Conservation (phyloP, 2,888 invertebrate species). For the Pelosia muscerda region DNA sequence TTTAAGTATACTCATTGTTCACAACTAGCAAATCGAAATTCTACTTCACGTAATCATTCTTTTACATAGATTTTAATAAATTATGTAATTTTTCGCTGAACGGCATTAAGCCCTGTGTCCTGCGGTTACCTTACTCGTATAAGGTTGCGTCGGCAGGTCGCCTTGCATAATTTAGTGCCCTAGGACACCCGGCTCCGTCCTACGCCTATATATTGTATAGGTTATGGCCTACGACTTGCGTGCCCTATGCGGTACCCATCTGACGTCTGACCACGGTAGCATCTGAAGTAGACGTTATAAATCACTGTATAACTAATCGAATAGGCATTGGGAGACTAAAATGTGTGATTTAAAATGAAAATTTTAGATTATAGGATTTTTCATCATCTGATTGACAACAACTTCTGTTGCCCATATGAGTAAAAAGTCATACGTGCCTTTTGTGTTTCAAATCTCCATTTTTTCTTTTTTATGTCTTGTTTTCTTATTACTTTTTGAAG, state of each 20-base stretch:
- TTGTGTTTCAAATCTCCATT: too few relatives aligned
- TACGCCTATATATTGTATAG: constrained; percentile 39
- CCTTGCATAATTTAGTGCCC: constrained; percentile 39
- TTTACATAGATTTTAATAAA: constrained; percentile 36
- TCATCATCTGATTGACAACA: too few relatives aligned
- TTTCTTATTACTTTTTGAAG: too few relatives aligned
- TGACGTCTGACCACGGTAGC: neutral
- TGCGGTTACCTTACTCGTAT: constrained; percentile 39
- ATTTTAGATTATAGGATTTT: too few relatives aligned
- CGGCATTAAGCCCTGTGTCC: constrained; percentile 33
- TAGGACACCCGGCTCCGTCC: constrained; percentile 38
- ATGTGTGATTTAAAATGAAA: too few relatives aligned
- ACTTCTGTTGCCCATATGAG: too few relatives aligned
- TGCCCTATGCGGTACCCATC: neutral
- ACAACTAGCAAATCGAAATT: neutral
- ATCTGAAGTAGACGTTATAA: neutral
- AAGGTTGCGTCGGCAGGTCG: constrained; percentile 28
- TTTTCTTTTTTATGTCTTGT: too few relatives aligned
- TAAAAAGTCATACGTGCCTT: too few relatives aligned
- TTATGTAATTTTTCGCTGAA: constrained; percentile 43
- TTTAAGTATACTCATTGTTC: too few relatives aligned
- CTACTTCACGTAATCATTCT: constrained; percentile 8
- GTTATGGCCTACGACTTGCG: constrained; percentile 16
- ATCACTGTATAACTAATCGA: neutral
- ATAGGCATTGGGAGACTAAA: neutral